These are phyloP conservation scores for Echinometra lucunter DNA, from an alignment of 53 echinoderm and acorn worm genomes.

Conservation along the genomic window DNA sequence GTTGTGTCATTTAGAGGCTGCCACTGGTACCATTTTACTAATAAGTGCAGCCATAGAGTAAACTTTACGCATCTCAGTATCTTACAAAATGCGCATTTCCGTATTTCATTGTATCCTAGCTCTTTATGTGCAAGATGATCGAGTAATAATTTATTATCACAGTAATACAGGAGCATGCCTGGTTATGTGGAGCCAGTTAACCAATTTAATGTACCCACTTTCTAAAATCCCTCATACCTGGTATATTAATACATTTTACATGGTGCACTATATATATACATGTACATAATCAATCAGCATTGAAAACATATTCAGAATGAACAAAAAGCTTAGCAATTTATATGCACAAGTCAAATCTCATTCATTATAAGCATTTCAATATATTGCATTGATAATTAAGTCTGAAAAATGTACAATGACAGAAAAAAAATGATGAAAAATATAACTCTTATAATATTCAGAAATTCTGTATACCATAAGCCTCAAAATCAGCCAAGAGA, in stretches of 20 bases:
- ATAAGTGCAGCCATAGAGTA: not conserved
- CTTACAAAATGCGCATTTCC: not conserved
- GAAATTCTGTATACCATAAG: not conserved
- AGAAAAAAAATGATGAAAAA: not conserved
- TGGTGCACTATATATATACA: conserved; percentile 36
- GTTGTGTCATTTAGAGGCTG: too few relatives aligned
- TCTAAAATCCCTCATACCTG: not conserved
- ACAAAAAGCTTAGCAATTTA: not conserved
- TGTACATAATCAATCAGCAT: not conserved
- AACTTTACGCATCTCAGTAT: not conserved
- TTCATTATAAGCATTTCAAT: not conserved
- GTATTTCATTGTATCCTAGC: not conserved
- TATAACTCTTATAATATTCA: not conserved
- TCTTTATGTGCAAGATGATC: not conserved
- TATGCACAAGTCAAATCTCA: not conserved
- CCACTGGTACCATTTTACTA: not conserved
- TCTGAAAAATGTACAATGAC: not conserved
- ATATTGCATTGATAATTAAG: conserved; percentile 28
- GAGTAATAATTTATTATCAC: not conserved
- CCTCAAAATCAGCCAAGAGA: conserved; percentile 10
- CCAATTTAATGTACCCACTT: not conserved
- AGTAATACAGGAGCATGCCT: not conserved
- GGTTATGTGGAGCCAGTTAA: not conserved
- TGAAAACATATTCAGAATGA: not conserved
- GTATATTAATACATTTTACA: not conserved